phyloP scores from a whole-genome alignment of 2,888 invertebrate genomes.

The Elysia crispata region DNA sequence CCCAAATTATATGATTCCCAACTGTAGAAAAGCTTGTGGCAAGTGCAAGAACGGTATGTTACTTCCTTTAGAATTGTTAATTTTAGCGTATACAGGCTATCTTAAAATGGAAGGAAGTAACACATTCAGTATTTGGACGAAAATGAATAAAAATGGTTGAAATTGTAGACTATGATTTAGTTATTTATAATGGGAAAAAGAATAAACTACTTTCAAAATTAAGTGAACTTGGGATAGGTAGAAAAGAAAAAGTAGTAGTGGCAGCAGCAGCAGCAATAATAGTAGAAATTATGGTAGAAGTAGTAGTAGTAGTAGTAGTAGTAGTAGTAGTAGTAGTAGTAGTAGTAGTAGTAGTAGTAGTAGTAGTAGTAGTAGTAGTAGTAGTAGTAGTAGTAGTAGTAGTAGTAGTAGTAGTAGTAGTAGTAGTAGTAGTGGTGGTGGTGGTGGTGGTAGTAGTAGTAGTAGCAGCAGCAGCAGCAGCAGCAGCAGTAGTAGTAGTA shows the following conservation, averaged over 20 bases:
- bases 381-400: slow-evolving; percentile 9
- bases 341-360: slow-evolving; percentile 1
- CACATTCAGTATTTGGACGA: too few relatives aligned
- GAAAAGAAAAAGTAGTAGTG: slow-evolving; percentile 1
- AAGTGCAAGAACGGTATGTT: too few relatives aligned
- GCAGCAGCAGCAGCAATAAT: neutral
- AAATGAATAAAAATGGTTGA: too few relatives aligned
- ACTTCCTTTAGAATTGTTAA: too few relatives aligned
- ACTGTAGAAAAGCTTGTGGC: too few relatives aligned
- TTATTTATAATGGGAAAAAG: too few relatives aligned
- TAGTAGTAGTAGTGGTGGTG: neutral
- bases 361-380: slow-evolving; percentile 9
- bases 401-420: slow-evolving; percentile 9
- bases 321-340: neutral
- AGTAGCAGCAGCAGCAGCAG: neutral
- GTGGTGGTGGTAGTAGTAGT: neutral
- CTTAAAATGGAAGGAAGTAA: too few relatives aligned
- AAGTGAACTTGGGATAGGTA: too few relatives aligned
- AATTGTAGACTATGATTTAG: too few relatives aligned
- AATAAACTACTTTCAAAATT: too few relatives aligned
- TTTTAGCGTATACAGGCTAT: too few relatives aligned
- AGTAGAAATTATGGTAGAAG: neutral
- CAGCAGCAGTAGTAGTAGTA: neutral
- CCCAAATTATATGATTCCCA: too few relatives aligned
- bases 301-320: slow-evolving; percentile 1